Conservation (phyloP, 2,113 vertebrate species). For the Phalacrocorax pelagicus region DNA sequence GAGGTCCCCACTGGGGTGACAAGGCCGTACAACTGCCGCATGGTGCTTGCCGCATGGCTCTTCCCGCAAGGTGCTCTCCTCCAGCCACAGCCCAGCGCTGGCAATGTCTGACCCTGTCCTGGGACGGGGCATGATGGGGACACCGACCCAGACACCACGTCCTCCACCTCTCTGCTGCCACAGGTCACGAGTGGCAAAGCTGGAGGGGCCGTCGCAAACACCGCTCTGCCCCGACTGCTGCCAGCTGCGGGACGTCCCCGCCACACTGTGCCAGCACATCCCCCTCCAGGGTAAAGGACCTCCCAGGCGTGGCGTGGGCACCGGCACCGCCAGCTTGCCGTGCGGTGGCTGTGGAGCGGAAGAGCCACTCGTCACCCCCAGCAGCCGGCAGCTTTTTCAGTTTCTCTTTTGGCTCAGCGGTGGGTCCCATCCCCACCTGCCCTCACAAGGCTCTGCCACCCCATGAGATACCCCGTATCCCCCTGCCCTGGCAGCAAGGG, state of each 20-base stretch:
- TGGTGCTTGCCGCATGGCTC: rapidly evolving
- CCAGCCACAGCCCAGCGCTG: rapidly evolving
- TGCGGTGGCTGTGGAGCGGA: rapidly evolving
- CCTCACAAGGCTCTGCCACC: neutral
- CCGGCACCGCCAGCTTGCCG: rapidly evolving
- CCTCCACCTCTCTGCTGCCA: neutral
- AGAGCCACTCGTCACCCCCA: neutral
- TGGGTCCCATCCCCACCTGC: rapidly evolving
- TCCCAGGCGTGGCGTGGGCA: rapidly evolving
- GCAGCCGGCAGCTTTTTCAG: neutral
- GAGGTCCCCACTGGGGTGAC: neutral
- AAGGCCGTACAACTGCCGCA: neutral
- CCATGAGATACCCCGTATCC: rapidly evolving
- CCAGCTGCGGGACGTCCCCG: neutral
- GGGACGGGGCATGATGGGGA: neutral
- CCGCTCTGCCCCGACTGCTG: rapidly evolving
- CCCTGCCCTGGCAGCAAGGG: neutral
- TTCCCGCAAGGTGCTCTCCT: neutral
- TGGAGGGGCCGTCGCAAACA: rapidly evolving
- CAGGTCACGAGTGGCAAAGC: neutral
- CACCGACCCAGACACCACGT: neutral
- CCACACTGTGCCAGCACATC: rapidly evolving
- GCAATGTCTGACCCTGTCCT: neutral
- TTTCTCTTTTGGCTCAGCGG: neutral
- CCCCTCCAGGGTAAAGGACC: rapidly evolving